Base-by-base conservation (phyloP, 2,888 invertebrate species). In the Cheilosia impressa region DNA sequence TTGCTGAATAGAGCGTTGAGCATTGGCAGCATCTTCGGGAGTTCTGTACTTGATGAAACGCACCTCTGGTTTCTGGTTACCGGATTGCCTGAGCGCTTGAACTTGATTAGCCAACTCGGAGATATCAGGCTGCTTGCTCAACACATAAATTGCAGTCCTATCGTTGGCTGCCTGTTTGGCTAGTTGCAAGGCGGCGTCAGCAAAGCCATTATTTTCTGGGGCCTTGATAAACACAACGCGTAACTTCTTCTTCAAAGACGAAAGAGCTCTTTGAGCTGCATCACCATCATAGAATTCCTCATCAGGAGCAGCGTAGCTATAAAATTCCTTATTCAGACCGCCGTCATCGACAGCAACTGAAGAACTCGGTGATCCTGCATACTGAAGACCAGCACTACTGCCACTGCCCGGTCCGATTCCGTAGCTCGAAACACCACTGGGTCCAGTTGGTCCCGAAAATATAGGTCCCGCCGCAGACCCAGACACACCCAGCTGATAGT, bases 11-110 rank as follows among this genome's bases (percentile, higher is more conserved):
- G 88, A 77, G 0, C 85, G 87, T 88, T 91, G 90, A 5, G 91
- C 91, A 58, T 90, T 89, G 75, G 87, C 87, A 24, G 91, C 91
- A 88, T 91, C 91, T 82, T 90, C 89, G 2, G 89, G 88, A 2
- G 90, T 91, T 79, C 90, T 91, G 88, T 91, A 91, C 87, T 91
- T 91, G 76, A 91, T 89, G 66, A 91, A 91, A 80, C 90, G 90
- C 13, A 91, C 91, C 77, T 91, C 91, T 50, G 91, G 91, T 60
- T 89, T 90, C 77, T 89, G 88, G 69, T 89, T 89, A 72, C 76
- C 66, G 47, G 89, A 88, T 68, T 75, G 41, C 5, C 45, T 63
- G 3, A 79, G 34, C 19, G 89, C 85, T 34, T 90, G 88, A 43
- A 90, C 78, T 75, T 89, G 89, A 68, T 89, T 87, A 80, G 90